A percentile compares a stretch with the other conserved stretches of the same genome.
Evolutionary conservation across 2,888 invertebrate species (phyloP).

Genomic region (Colletes collaris): DNA sequence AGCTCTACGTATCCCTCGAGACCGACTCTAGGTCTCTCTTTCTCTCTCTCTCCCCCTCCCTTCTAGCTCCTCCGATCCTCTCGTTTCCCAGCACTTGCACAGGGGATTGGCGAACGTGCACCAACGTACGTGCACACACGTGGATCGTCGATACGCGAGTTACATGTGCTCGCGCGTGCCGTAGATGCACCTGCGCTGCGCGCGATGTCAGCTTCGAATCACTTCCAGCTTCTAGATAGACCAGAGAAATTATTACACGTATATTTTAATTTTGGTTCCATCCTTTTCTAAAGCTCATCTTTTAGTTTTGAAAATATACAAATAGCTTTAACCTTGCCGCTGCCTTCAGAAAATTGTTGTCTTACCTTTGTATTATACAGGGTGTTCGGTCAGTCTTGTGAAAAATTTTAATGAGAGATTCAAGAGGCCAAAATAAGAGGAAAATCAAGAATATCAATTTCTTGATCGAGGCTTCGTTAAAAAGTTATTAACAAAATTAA

Average conservation of each 20-base stretch:
- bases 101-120: slow-evolving; percentile 28
- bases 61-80: slow-evolving; percentile 29
- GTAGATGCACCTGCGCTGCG: slow-evolving; percentile 37
- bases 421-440: too few relatives aligned
- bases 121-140: slow-evolving; percentile 17
- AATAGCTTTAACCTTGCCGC: too few relatives aligned
- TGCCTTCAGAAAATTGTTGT: too few relatives aligned
- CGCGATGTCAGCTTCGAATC: slow-evolving; percentile 14
- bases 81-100: slow-evolving; percentile 20
- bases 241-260: not conserved
- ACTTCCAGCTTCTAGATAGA: not conserved
- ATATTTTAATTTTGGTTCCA: too few relatives aligned
- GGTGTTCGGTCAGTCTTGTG: too few relatives aligned
- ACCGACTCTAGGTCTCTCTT: slow-evolving; percentile 70
- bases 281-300: too few relatives aligned
- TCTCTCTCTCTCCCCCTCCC: slow-evolving; percentile 12
- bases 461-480: too few relatives aligned
- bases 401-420: too few relatives aligned
- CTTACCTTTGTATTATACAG: too few relatives aligned
- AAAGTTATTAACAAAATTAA: too few relatives aligned
- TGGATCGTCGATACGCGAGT: not conserved
- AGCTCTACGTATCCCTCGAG: slow-evolving; percentile 79
- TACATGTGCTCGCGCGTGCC: slow-evolving; percentile 5
- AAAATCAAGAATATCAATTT: too few relatives aligned
- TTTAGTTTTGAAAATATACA: too few relatives aligned